These are phyloP conservation scores for Lophius americanus DNA, from an alignment of 2,797 vertebrate genomes.

Conservation along the genomic window DNA sequence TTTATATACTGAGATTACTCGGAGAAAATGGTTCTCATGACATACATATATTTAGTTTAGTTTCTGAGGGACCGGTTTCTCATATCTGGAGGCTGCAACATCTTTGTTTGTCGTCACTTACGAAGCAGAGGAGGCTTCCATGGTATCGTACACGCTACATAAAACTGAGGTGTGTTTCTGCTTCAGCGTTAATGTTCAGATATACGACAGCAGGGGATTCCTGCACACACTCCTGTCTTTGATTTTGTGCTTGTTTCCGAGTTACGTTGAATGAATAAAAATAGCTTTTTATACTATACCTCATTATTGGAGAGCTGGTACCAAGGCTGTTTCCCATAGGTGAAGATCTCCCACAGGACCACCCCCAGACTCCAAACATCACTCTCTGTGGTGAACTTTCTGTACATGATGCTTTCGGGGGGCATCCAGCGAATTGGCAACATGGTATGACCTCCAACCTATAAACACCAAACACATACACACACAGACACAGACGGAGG, in stretches of 20 bases:
- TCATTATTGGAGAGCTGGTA: constrained; percentile 99
- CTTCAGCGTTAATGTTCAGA: too few relatives aligned
- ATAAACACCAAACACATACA: constrained; percentile 27
- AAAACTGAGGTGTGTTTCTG: too few relatives aligned
- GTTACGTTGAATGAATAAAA: not conserved
- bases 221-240: not conserved
- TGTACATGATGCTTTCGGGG: constrained; percentile 99
- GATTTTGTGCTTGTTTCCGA: not conserved
- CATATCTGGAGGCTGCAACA: too few relatives aligned
- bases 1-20: too few relatives aligned
- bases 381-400: constrained; percentile 98
- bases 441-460: constrained; percentile 99
- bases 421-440: constrained; percentile 99
- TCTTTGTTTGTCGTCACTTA: too few relatives aligned
- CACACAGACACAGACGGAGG: not conserved
- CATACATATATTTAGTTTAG: too few relatives aligned
- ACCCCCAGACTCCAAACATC: constrained; percentile 99
- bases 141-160: too few relatives aligned
- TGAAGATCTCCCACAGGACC: constrained; percentile 99
- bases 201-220: too few relatives aligned
- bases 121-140: too few relatives aligned
- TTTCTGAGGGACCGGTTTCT: too few relatives aligned
- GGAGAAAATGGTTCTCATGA: too few relatives aligned
- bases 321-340: constrained; percentile 99
- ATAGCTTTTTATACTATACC: constrained; percentile 72